A percentile compares a stretch with the other conserved stretches of the same genome.
phyloP scores from a whole-genome alignment of 1,140 invertebrate species.

The Halesus radiatus region DNA sequence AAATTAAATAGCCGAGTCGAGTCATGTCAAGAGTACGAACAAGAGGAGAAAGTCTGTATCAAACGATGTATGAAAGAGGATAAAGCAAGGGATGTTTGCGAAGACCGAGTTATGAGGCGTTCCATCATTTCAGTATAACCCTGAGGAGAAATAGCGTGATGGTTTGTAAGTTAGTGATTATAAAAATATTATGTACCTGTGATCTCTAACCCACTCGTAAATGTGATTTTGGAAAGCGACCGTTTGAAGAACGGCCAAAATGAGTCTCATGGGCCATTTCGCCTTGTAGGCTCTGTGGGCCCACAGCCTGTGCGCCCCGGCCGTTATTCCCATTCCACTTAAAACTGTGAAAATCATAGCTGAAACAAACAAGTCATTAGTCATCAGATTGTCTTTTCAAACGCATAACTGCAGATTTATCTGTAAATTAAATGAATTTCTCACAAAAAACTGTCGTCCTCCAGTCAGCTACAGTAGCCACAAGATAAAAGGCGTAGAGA shows the following conservation, averaged over 20 bases:
- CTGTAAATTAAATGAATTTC: not conserved
- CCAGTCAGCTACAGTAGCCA: constrained; percentile 73
- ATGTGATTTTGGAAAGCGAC: constrained; percentile 71
- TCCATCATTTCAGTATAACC: too few species aligned
- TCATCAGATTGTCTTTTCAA: too few species aligned
- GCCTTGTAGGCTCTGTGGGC: constrained; percentile 88
- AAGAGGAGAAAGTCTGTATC: too few species aligned
- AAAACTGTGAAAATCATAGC: constrained; percentile 51
- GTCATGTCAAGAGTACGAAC: too few species aligned
- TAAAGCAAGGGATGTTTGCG: too few species aligned
- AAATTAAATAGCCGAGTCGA: too few species aligned
- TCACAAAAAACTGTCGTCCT: constrained; percentile 75
- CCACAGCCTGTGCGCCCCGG: constrained; percentile 88
- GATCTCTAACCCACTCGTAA: constrained; percentile 72
- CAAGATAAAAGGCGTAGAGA: constrained; percentile 77
- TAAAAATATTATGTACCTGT: constrained; percentile 62
- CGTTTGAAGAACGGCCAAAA: constrained; percentile 69
- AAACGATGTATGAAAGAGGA: too few species aligned
- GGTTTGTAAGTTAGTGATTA: too few species aligned
- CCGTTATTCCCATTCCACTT: constrained; percentile 79
- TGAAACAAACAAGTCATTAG: constrained; percentile 46
- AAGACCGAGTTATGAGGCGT: too few species aligned
- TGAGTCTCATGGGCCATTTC: constrained; percentile 76
- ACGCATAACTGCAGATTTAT: too few species aligned
- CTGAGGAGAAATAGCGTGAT: too few species aligned